phyloP scores from a whole-genome alignment of 2,797 vertebrate genomes.

The Pangasius djambal region DNA sequence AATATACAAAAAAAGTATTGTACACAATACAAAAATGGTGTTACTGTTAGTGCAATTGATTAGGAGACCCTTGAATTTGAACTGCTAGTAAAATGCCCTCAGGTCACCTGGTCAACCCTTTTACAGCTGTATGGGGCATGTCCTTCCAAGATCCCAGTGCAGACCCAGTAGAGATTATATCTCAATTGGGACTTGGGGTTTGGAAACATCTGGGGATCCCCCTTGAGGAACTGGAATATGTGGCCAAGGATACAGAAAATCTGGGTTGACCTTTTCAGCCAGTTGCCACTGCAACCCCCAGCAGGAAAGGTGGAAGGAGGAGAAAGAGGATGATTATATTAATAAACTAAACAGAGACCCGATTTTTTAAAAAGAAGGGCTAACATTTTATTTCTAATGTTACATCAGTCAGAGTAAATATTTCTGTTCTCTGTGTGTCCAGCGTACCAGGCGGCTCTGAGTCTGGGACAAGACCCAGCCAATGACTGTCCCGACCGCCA shows the following conservation, averaged over 20 bases:
- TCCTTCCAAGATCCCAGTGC: neutral
- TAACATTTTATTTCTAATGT: neutral
- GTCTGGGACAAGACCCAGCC: conserved; percentile 87
- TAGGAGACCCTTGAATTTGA: neutral
- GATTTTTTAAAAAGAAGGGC: neutral
- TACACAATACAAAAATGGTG: too few relatives aligned
- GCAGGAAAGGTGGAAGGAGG: neutral
- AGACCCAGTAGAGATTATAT: neutral
- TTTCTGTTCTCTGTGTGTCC: neutral
- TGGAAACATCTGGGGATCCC: neutral
- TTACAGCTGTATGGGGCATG: neutral
- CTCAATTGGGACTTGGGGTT: too few relatives aligned
- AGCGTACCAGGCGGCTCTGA: conserved; percentile 88
- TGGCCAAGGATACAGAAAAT: neutral
- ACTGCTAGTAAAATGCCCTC: neutral
- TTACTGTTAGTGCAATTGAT: too few relatives aligned
- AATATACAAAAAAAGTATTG: too few relatives aligned
- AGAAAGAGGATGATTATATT: neutral
- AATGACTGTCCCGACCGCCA: conserved; percentile 88
- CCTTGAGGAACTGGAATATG: neutral
- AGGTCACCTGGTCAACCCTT: neutral
- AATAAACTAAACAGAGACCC: neutral
- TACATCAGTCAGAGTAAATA: neutral
- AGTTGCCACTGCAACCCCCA: neutral
- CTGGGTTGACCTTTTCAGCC: neutral